Evolutionary conservation across 2,797 vertebrate species (phyloP).

Genomic region (Trematomus bernacchii): DNA sequence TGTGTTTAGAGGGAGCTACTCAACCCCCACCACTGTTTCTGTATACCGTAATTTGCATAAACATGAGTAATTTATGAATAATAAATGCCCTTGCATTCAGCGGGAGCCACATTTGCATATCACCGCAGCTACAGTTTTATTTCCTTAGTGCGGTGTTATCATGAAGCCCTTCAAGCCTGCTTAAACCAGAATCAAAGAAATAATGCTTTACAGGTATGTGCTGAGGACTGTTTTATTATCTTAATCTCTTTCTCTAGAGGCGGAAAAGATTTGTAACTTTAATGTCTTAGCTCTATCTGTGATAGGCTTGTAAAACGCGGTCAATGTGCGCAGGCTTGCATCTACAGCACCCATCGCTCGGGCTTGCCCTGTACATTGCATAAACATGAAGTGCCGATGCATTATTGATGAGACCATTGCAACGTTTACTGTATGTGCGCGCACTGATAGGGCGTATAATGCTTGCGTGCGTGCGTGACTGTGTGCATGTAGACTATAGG

Average conservation of each 20-base stretch:
- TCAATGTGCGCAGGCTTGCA: slow-evolving; percentile 46
- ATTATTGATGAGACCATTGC: slow-evolving; percentile 91
- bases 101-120: slow-evolving; percentile 94
- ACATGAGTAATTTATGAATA: slow-evolving; percentile 98
- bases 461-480: slow-evolving; percentile 20
- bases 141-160: slow-evolving; percentile 86
- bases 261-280: slow-evolving; percentile 52
- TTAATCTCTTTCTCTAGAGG: slow-evolving; percentile 57
- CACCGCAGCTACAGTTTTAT: slow-evolving; percentile 92
- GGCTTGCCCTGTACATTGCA: slow-evolving; percentile 87
- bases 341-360: slow-evolving; percentile 71
- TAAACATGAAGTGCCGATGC: slow-evolving; percentile 91
- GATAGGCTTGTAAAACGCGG: slow-evolving; percentile 44
- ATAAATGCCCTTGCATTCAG: slow-evolving; percentile 94
- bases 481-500: slow-evolving; percentile 10
- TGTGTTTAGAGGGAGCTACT: slow-evolving; percentile 71
- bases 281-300: slow-evolving; percentile 48
- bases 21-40: slow-evolving; percentile 80
- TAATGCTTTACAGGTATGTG: slow-evolving; percentile 83
- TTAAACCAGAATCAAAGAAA: slow-evolving; percentile 86
- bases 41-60: slow-evolving; percentile 93
- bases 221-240: slow-evolving; percentile 67
- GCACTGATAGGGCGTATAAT: slow-evolving; percentile 31
- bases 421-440: slow-evolving; percentile 70
- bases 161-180: slow-evolving; percentile 88